These are phyloP conservation scores for Macrocentrus cingulum DNA, from an alignment of 1,140 invertebrate species.

Conservation along the genomic window DNA sequence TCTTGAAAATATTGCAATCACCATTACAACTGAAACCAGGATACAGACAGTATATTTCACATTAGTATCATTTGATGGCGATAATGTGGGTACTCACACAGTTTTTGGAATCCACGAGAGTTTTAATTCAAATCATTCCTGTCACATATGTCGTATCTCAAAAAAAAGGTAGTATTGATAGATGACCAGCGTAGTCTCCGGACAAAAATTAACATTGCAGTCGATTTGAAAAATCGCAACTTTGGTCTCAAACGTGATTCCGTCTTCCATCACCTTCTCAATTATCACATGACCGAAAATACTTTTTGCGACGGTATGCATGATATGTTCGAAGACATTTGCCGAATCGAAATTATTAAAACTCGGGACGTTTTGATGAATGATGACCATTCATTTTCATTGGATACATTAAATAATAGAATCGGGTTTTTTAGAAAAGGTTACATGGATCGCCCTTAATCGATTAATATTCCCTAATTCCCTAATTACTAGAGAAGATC, in stretches of 20 bases:
- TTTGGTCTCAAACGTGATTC: slow-evolving; percentile 20
- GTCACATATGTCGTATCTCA: slow-evolving; percentile 14
- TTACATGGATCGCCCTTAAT: too few relatives aligned
- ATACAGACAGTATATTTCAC: slow-evolving; percentile 21
- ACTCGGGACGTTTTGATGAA: too few relatives aligned
- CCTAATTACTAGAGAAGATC: too few relatives aligned
- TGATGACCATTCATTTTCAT: too few relatives aligned
- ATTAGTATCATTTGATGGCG: slow-evolving; percentile 13
- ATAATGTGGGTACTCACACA: slow-evolving; percentile 16
- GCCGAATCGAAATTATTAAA: too few relatives aligned
- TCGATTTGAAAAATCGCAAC: slow-evolving; percentile 18
- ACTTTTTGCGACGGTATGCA: slow-evolving; percentile 27
- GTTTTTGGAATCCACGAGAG: slow-evolving; percentile 26
- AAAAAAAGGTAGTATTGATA: slow-evolving; percentile 6
- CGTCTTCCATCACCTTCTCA: slow-evolving; percentile 16
- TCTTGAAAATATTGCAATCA: slow-evolving; percentile 19
- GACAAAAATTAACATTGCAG: slow-evolving; percentile 11
- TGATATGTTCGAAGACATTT: slow-evolving; percentile 26
- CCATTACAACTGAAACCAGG: slow-evolving; percentile 13
- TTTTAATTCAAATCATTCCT: slow-evolving; percentile 24
- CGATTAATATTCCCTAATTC: too few relatives aligned
- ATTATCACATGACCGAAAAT: slow-evolving; percentile 21
- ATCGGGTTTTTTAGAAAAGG: too few relatives aligned
- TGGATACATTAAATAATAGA: too few relatives aligned
- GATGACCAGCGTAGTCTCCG: slow-evolving; percentile 10